Evolutionary conservation across 1,140 invertebrate species (phyloP).

Genomic region (Scaptomyza pallida): DNA sequence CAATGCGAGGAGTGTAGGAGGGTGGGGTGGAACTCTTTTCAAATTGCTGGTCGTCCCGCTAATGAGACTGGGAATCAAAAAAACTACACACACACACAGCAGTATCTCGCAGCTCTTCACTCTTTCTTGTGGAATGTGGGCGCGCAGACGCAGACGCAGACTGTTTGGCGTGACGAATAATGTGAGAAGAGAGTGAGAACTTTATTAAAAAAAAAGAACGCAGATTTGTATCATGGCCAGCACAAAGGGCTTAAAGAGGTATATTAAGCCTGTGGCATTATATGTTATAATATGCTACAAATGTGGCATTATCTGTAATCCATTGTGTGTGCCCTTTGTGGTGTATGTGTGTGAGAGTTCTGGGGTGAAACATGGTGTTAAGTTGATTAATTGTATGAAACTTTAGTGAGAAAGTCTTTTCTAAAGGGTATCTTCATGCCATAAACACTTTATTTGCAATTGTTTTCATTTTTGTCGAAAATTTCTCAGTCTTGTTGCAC

Average conservation of each 20-base stretch:
- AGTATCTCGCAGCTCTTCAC: neutral
- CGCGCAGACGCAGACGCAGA: slow-evolving; percentile 47
- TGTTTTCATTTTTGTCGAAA: slow-evolving; percentile 56
- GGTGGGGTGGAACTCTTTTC: slow-evolving; percentile 17
- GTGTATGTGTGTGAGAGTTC: neutral
- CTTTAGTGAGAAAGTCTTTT: neutral
- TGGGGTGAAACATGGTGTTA: neutral
- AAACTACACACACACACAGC: slow-evolving; percentile 14
- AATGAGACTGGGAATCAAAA: slow-evolving; percentile 58
- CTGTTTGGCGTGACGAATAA: slow-evolving; percentile 51
- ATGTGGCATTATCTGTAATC: neutral
- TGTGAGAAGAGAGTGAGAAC: slow-evolving; percentile 61
- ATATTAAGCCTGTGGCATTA: neutral
- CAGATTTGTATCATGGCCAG: slow-evolving; percentile 35
- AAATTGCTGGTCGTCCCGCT: slow-evolving; percentile 49
- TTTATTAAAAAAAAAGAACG: slow-evolving; percentile 54
- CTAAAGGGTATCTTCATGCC: slow-evolving; percentile 2
- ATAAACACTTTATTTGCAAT: neutral
- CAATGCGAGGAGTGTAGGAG: neutral
- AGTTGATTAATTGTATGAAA: neutral
- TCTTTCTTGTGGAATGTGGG: slow-evolving; percentile 35
- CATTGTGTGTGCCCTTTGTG: neutral
- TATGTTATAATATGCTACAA: neutral
- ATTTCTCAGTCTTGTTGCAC: slow-evolving; percentile 63
- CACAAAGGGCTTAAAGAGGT: slow-evolving; percentile 7